phyloP scores from a whole-genome alignment of 2,888 invertebrate genomes.

The Hermodice carunculata region DNA sequence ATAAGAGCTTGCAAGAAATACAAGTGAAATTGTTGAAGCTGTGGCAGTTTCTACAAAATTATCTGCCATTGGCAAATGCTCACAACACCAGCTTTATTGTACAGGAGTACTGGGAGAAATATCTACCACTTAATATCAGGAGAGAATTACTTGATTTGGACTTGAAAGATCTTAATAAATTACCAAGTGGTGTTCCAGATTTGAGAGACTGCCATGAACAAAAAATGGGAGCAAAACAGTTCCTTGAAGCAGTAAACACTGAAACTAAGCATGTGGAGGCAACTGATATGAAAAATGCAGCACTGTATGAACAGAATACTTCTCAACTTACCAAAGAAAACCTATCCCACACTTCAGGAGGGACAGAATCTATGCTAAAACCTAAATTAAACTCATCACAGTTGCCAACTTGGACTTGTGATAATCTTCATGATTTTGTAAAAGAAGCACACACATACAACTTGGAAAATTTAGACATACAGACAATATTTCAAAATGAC shows the following conservation, averaged over 20 bases:
- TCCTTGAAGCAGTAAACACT: too few relatives aligned
- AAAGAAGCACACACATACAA: constrained; percentile 30
- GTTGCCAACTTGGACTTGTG: constrained; percentile 31
- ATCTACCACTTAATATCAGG: constrained; percentile 43
- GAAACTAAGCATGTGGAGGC: too few relatives aligned
- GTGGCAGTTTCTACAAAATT: constrained; percentile 42
- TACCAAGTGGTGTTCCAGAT: constrained; percentile 5
- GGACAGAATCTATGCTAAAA: background rate
- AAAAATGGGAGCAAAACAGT: too few relatives aligned
- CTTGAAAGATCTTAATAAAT: constrained; percentile 36
- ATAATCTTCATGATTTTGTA: constrained; percentile 34
- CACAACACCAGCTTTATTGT: constrained; percentile 59
- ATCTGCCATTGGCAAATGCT: constrained; percentile 56
- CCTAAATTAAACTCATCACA: constrained; percentile 6
- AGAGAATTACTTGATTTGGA: constrained; percentile 42
- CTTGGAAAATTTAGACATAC: constrained; percentile 22
- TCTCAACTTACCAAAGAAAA: too few relatives aligned
- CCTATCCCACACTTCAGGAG: background rate
- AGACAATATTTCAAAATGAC: background rate
- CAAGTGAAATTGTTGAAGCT: too few relatives aligned
- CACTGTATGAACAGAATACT: too few relatives aligned
- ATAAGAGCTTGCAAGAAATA: too few relatives aligned
- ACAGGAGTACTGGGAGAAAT: constrained; percentile 48
- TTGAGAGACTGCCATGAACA: too few relatives aligned
- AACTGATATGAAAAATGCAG: too few relatives aligned